Percentiles rank a stretch among this genome's conserved stretches.
Conservation (phyloP, 2,888 invertebrate genomes). For the Agrochola lychnidis region DNA sequence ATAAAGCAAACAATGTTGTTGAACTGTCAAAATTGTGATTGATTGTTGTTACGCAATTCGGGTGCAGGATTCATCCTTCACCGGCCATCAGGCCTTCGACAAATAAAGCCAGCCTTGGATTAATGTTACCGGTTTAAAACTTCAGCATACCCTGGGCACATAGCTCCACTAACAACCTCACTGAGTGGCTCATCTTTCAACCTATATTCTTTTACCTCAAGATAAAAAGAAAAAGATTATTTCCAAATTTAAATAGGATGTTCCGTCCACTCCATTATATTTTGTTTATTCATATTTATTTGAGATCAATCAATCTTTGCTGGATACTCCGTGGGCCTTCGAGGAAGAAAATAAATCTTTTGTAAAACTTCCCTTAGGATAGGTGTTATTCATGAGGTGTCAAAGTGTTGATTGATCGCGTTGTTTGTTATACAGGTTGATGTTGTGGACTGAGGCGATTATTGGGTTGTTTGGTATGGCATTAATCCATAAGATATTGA, state of each 20-base stretch:
- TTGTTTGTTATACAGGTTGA: conserved; percentile 69
- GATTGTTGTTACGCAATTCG: too few species aligned
- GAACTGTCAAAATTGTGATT: too few species aligned
- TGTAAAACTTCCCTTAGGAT: conserved; percentile 87
- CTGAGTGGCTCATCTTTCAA: neutral
- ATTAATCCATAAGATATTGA: neutral
- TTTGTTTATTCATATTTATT: conserved; percentile 83
- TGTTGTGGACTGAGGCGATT: conserved; percentile 51
- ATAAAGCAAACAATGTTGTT: too few species aligned
- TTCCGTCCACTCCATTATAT: conserved; percentile 51
- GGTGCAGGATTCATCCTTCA: too few species aligned
- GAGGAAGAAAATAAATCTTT: conserved; percentile 87
- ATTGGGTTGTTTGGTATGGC: neutral
- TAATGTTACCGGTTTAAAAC: neutral
- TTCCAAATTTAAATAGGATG: conserved; percentile 38
- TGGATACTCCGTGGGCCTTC: conserved; percentile 79
- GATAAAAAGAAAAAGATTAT: conserved; percentile 45
- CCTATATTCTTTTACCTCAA: conserved; percentile 1
- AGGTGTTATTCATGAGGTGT: conserved; percentile 89
- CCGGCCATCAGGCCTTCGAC: too few species aligned
- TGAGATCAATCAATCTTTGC: conserved; percentile 88
- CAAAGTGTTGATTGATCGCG: conserved; percentile 87
- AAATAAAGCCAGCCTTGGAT: too few species aligned
- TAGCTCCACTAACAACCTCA: too few species aligned
- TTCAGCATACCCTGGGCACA: too few species aligned